Conservation (phyloP, 1,140 invertebrate species). For the Cyphomyrmex costatus region DNA sequence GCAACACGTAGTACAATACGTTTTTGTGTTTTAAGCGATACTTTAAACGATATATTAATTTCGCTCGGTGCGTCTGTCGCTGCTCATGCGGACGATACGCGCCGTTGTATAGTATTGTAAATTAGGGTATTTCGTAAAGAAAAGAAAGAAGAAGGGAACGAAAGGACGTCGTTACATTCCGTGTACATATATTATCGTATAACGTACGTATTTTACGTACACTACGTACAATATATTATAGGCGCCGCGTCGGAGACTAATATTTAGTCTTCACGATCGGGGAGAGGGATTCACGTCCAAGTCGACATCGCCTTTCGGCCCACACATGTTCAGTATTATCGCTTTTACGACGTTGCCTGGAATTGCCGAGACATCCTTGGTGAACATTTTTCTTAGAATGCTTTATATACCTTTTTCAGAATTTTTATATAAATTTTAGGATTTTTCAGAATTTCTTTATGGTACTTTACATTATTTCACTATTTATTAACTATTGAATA, state of each 20-base stretch:
- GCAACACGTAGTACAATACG: slow-evolving; percentile 2
- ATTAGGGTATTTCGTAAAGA: slow-evolving; percentile 25
- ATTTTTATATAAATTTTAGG: too few species aligned
- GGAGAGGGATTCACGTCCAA: slow-evolving; percentile 38
- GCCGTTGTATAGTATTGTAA: slow-evolving; percentile 52
- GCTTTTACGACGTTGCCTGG: slow-evolving; percentile 37
- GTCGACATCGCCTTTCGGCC: slow-evolving; percentile 57
- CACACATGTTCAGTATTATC: slow-evolving; percentile 62
- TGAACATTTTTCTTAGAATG: too few species aligned
- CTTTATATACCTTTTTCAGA: too few species aligned
- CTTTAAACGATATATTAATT: slow-evolving; percentile 26
- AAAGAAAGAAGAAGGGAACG: not conserved
- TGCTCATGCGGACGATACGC: not conserved
- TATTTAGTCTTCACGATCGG: slow-evolving; percentile 77
- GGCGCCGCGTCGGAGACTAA: slow-evolving; percentile 73
- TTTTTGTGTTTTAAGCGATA: slow-evolving; percentile 22
- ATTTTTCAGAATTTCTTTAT: too few species aligned
- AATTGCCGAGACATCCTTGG: not conserved
- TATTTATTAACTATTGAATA: too few species aligned
- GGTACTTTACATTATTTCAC: too few species aligned
- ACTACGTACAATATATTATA: slow-evolving; percentile 28
- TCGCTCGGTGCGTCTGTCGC: not conserved
- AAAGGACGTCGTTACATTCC: slow-evolving; percentile 25
- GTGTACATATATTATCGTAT: slow-evolving; percentile 61
- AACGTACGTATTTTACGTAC: slow-evolving; percentile 17